Conservation (phyloP, 2,888 invertebrate species). For the Leucophenga maculata region DNA sequence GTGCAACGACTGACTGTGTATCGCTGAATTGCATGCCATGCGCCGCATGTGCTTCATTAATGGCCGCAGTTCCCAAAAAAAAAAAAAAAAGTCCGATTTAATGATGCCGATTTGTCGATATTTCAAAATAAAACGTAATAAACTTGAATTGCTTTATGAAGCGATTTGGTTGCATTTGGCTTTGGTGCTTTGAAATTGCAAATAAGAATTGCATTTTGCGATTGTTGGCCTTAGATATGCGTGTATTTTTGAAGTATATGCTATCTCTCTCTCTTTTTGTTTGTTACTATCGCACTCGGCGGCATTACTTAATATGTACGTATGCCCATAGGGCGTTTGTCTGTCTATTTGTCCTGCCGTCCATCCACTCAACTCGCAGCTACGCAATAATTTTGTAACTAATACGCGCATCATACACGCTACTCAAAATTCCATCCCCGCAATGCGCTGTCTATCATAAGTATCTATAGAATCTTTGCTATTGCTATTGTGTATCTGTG, state of each 20-base stretch:
- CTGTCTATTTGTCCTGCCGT: neutral
- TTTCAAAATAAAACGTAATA: neutral
- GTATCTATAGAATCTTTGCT: neutral
- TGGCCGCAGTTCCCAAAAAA: neutral
- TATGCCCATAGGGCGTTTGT: neutral
- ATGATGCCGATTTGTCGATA: constrained; percentile 5
- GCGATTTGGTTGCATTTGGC: too few species aligned
- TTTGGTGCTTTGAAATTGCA: too few species aligned
- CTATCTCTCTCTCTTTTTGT: too few species aligned
- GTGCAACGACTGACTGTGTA: too few species aligned
- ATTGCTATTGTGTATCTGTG: constrained; percentile 5
- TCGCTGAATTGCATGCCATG: too few species aligned
- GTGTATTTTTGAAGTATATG: too few species aligned
- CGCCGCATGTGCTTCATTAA: neutral
- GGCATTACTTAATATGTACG: too few species aligned
- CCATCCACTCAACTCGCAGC: neutral
- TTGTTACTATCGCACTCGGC: too few species aligned
- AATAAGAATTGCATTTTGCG: too few species aligned
- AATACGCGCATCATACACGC: constrained; percentile 2
- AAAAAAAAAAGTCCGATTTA: neutral
- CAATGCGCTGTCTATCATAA: neutral
- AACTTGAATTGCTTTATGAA: too few species aligned
- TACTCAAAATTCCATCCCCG: too few species aligned
- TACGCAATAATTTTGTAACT: constrained; percentile 12
- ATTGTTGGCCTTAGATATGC: too few species aligned